Conservation (phyloP, 1,140 invertebrate genomes). For the Dendrolimus punctatus region DNA sequence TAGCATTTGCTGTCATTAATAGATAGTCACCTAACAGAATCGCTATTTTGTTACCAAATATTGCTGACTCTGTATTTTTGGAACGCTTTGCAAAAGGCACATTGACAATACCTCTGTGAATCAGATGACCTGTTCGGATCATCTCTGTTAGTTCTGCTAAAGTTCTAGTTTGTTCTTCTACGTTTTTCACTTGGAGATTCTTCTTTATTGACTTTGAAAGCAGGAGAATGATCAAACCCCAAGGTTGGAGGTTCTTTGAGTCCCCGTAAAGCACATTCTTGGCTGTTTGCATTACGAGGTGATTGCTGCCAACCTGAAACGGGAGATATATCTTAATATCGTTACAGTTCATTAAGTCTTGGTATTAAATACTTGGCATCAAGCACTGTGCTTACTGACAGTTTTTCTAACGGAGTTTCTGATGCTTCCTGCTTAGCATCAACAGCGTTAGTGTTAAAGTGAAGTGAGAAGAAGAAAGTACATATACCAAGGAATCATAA, state of each 20-base stretch:
- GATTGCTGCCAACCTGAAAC: slow-evolving; percentile 83
- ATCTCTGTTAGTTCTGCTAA: slow-evolving; percentile 95
- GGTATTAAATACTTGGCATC: too few species aligned
- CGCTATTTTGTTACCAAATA: slow-evolving; percentile 93
- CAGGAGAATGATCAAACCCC: slow-evolving; percentile 89
- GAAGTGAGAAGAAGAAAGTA: too few species aligned
- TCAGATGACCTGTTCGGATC: slow-evolving; percentile 93
- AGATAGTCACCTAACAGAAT: slow-evolving; percentile 91
- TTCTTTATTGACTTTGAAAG: slow-evolving; percentile 86
- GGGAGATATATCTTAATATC: slow-evolving; percentile 2
- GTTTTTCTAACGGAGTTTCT: too few species aligned
- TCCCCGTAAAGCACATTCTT: slow-evolving; percentile 88
- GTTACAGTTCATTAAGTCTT: too few species aligned
- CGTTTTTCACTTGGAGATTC: slow-evolving; percentile 22
- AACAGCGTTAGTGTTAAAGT: too few species aligned
- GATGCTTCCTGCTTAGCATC: too few species aligned
- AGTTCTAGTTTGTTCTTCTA: slow-evolving; percentile 79
- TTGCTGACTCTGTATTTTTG: slow-evolving; percentile 55
- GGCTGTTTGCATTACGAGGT: slow-evolving; percentile 91
- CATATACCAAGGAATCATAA: too few species aligned
- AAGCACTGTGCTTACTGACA: too few species aligned
- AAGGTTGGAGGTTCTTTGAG: slow-evolving; percentile 87
- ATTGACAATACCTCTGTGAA: slow-evolving; percentile 91
- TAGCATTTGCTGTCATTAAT: slow-evolving; percentile 86
- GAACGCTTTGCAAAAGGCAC: slow-evolving; percentile 72